A percentile compares a stretch with the other conserved stretches of the same genome.
Evolutionary conservation across 2,797 vertebrate species (phyloP).

Genomic region (Molossus molossus): DNA sequence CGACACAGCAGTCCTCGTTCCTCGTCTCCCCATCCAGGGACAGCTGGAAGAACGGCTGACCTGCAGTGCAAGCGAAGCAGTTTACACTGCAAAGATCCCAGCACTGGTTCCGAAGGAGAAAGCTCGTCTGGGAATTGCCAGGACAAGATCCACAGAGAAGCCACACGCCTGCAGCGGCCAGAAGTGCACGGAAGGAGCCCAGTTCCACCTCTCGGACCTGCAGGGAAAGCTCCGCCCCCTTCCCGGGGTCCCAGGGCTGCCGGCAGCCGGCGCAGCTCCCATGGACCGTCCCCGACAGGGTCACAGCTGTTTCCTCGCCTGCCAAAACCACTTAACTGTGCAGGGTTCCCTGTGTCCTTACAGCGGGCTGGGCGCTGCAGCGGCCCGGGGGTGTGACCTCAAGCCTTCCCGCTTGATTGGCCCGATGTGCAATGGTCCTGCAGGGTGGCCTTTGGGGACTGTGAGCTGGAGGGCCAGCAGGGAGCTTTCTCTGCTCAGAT

Average conservation of each 20-base stretch:
- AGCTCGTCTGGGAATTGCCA: neutral
- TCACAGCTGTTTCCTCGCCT: too few relatives aligned
- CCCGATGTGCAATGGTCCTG: constrained; percentile 41
- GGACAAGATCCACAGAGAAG: neutral
- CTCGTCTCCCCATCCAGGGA: neutral
- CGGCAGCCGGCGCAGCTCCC: too few relatives aligned
- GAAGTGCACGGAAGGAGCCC: constrained; percentile 21
- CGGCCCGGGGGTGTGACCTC: too few relatives aligned
- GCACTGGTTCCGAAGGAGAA: neutral
- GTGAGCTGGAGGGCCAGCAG: constrained; percentile 77
- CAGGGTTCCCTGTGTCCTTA: too few relatives aligned
- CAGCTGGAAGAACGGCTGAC: too few relatives aligned
- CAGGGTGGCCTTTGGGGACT: constrained; percentile 72
- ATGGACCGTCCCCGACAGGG: too few relatives aligned
- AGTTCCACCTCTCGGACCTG: neutral
- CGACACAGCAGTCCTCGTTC: neutral
- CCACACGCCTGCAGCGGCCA: neutral
- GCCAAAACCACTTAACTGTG: too few relatives aligned
- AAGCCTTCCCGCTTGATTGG: constrained; percentile 26
- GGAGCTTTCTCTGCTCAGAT: constrained; percentile 67
- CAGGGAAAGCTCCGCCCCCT: neutral
- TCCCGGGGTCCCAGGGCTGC: too few relatives aligned
- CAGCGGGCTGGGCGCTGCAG: neutral
- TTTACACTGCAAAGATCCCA: too few relatives aligned
- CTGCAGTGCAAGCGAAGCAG: too few relatives aligned